These are phyloP conservation scores for Drosophila kikkawai DNA, from an alignment of 1,140 invertebrate genomes.

Conservation along the genomic window DNA sequence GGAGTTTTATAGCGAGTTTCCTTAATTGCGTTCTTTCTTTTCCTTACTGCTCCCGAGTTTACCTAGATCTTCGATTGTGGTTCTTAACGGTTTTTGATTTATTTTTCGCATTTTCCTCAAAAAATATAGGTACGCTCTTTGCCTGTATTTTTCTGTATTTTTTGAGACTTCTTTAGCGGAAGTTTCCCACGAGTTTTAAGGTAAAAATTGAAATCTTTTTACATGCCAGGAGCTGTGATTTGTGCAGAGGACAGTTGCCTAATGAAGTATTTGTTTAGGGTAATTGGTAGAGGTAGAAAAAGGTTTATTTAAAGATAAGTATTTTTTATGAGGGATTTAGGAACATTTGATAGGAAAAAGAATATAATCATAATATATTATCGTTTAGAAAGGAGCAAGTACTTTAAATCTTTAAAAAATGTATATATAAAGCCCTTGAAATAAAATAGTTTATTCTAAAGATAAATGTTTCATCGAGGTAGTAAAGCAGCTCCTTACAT, in stretches of 20 bases:
- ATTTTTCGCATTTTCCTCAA: slow-evolving; percentile 41
- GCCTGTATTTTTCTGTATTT: neutral
- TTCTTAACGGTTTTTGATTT: slow-evolving; percentile 67
- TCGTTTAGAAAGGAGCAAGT: neutral
- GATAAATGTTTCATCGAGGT: neutral
- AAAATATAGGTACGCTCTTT: slow-evolving; percentile 19
- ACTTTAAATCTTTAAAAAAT: no score
- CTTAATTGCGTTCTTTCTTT: slow-evolving; percentile 64
- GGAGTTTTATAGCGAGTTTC: slow-evolving; percentile 43
- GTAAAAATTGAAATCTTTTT: slow-evolving; percentile 51
- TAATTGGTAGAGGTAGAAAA: slow-evolving; percentile 14
- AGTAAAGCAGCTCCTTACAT: neutral
- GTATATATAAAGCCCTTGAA: neutral
- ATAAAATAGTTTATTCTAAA: neutral
- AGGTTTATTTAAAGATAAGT: neutral
- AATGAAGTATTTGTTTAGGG: slow-evolving; percentile 45
- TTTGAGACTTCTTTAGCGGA: slow-evolving; percentile 15
- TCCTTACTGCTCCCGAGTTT: slow-evolving; percentile 10
- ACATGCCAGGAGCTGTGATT: slow-evolving; percentile 21
- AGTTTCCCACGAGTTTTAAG: slow-evolving; percentile 77
- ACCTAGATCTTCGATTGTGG: slow-evolving; percentile 37
- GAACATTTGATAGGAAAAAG: neutral
- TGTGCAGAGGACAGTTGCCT: slow-evolving; percentile 14
- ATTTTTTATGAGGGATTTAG: slow-evolving; percentile 1
- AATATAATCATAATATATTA: neutral